Conservation (phyloP, 2,797 vertebrate genomes). For the Rhinatrema bivittatum region DNA sequence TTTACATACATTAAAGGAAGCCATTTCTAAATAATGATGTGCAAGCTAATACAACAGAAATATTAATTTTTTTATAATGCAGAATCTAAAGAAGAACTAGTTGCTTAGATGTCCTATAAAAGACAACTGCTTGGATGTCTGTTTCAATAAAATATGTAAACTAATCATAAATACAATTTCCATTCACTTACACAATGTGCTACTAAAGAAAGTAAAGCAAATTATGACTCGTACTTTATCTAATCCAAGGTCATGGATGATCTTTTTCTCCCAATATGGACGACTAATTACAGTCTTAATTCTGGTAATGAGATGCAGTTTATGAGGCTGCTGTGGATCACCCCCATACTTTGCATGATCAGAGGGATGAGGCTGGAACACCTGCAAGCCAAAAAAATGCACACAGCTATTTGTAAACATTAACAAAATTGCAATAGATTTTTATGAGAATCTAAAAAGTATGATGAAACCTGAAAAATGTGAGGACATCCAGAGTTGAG, state of each 20-base stretch:
- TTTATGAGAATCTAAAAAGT: background rate
- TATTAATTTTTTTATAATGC: no score
- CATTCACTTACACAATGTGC: no score
- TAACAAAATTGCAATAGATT: background rate
- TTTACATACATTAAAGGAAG: no score
- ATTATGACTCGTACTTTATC: constrained; percentile 58
- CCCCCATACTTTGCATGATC: constrained; percentile 88
- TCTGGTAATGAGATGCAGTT: constrained; percentile 81
- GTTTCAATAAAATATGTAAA: no score
- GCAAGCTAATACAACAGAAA: no score
- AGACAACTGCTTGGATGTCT: no score
- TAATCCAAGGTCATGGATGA: constrained; percentile 69
- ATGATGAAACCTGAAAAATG: background rate
- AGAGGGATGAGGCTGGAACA: constrained; percentile 69
- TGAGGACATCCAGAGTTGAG: background rate
- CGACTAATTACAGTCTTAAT: constrained; percentile 68
- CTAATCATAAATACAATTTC: no score
- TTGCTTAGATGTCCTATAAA: no score
- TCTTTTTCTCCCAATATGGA: constrained; percentile 89
- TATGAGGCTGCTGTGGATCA: constrained; percentile 82
- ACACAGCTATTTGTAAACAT: no score
- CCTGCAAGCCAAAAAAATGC: constrained; percentile 46
- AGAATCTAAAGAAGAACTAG: no score
- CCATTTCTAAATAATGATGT: no score
- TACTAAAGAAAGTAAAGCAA: no score